These are phyloP conservation scores for Cyphomyrus plagiostoma DNA, from an alignment of 2,113 vertebrate species.

Conservation along the genomic window DNA sequence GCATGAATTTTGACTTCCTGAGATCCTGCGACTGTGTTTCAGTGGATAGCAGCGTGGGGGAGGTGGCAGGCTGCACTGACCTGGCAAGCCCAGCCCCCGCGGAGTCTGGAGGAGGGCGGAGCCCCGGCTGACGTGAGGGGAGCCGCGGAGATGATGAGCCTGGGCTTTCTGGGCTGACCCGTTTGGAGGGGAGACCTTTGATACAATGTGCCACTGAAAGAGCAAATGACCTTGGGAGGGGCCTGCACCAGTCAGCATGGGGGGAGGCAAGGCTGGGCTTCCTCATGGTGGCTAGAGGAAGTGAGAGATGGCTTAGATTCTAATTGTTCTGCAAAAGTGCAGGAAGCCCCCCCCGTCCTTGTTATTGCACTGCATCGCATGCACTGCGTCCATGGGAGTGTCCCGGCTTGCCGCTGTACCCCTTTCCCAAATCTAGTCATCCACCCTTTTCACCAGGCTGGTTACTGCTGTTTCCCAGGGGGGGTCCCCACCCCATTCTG, in stretches of 20 bases:
- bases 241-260: background rate
- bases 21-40: background rate
- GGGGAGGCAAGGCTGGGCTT: constrained; percentile 26
- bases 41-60: background rate
- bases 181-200: background rate
- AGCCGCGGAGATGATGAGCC: background rate
- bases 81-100: background rate
- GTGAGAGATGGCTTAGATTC: constrained; percentile 30
- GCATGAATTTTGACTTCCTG: background rate
- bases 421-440: background rate
- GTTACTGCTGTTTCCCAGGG: background rate
- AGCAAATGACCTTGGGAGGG: background rate
- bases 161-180: background rate
- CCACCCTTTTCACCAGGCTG: background rate
- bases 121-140: background rate
- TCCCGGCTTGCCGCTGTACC: background rate
- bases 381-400: constrained; percentile 2
- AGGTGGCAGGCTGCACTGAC: background rate
- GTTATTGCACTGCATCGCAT: background rate
- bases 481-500: background rate
- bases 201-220: background rate
- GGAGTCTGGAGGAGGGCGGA: background rate
- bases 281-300: constrained; percentile 31
- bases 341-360: constrained; percentile 26
- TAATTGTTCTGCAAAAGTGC: constrained; percentile 39